These are phyloP conservation scores for Albula glossodonta DNA, from an alignment of 2,113 vertebrate species.

Conservation along the genomic window DNA sequence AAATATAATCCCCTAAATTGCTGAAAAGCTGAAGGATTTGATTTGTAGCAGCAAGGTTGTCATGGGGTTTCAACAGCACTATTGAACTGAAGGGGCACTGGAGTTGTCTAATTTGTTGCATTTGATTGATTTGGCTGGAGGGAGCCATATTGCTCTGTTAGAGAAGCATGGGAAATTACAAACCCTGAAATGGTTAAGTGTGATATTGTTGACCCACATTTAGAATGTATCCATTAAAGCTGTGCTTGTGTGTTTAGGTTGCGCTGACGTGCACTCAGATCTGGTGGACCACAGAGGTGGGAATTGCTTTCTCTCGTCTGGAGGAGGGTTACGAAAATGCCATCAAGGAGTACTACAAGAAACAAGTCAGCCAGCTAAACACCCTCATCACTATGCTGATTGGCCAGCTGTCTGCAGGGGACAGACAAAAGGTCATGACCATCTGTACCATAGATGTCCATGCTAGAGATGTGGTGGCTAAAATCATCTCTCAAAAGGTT, in stretches of 20 bases:
- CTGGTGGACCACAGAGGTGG: constrained; percentile 93
- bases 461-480: constrained; percentile 91
- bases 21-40: constrained; percentile 11
- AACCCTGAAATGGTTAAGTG: background rate
- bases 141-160: background rate
- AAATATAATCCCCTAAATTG: constrained; percentile 14
- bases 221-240: background rate
- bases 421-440: constrained; percentile 96
- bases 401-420: constrained; percentile 83
- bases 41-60: constrained; percentile 13
- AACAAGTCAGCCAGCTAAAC: constrained; percentile 92
- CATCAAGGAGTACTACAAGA: constrained; percentile 90
- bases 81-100: background rate
- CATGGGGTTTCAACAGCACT: background rate
- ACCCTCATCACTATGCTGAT: constrained; percentile 88
- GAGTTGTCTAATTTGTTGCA: background rate
- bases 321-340: constrained; percentile 90
- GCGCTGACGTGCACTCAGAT: constrained; percentile 90
- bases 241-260: background rate
- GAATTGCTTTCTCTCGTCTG: constrained; percentile 84
- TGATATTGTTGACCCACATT: background rate
- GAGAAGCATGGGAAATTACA: background rate
- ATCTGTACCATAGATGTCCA: constrained; percentile 96
- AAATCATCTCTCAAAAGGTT: constrained; percentile 91
- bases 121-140: constrained; percentile 11